A percentile compares a stretch with the other conserved stretches of the same genome.
phyloP scores from a whole-genome alignment of 2,888 invertebrate species.

The Serrognathus titanus region DNA sequence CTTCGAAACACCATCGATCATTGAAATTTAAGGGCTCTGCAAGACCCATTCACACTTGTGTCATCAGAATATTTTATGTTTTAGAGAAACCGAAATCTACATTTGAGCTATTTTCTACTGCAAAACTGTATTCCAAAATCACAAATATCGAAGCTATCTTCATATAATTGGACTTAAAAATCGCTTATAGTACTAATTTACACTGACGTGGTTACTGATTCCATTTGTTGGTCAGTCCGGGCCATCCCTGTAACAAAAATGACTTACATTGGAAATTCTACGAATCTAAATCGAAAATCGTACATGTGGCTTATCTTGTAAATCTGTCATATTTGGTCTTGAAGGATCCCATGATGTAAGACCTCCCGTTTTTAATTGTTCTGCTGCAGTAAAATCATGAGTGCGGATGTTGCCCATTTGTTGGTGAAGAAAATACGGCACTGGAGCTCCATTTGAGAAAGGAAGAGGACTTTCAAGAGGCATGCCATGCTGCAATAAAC shows the following conservation, averaged over 20 bases:
- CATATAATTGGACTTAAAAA: constrained; percentile 42
- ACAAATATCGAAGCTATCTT: constrained; percentile 46
- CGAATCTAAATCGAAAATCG: constrained; percentile 2
- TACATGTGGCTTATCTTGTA: constrained; percentile 47
- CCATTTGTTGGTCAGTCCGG: constrained; percentile 49
- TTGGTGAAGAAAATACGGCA: constrained; percentile 29
- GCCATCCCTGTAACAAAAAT: constrained; percentile 52
- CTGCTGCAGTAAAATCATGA: constrained; percentile 38
- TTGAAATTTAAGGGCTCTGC: neutral
- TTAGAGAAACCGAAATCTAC: constrained; percentile 29
- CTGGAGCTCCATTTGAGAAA: constrained; percentile 38
- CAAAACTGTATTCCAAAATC: constrained; percentile 47
- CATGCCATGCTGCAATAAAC: constrained; percentile 33
- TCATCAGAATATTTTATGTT: constrained; percentile 17
- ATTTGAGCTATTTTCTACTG: constrained; percentile 36
- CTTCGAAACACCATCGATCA: constrained; percentile 12
- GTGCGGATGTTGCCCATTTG: constrained; percentile 33
- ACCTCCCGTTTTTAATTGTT: constrained; percentile 38
- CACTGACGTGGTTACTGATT: constrained; percentile 32
- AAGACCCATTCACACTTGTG: neutral
- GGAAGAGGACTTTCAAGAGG: constrained; percentile 37
- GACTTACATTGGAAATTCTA: neutral
- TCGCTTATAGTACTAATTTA: constrained; percentile 41
- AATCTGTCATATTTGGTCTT: constrained; percentile 39
- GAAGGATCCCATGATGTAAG: constrained; percentile 39